Conservation (phyloP, 2,797 vertebrate genomes). For the Catostomus latipinnis region DNA sequence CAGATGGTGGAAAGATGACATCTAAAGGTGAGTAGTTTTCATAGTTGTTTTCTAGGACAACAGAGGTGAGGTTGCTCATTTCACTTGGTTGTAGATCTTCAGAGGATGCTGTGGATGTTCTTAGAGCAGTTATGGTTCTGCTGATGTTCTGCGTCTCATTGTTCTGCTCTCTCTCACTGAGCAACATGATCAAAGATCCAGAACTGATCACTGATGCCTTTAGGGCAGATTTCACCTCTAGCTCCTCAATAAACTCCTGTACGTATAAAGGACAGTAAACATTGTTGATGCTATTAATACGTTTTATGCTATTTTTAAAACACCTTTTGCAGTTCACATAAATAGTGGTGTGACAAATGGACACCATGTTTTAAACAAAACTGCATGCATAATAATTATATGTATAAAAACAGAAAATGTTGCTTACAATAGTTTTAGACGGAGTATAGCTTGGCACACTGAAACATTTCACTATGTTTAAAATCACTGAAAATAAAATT, state of each 20-base stretch:
- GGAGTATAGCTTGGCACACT: too few relatives aligned
- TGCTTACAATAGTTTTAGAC: too few relatives aligned
- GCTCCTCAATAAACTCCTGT: slow-evolving; percentile 85
- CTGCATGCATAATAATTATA: too few relatives aligned
- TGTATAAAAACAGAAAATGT: too few relatives aligned
- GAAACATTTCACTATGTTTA: neutral
- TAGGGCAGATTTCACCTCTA: slow-evolving; percentile 78
- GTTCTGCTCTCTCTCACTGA: slow-evolving; percentile 67
- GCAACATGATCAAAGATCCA: slow-evolving; percentile 80
- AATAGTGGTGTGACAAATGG: too few relatives aligned
- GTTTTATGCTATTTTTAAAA: too few relatives aligned
- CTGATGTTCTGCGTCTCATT: slow-evolving; percentile 3
- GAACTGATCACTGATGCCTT: slow-evolving; percentile 79
- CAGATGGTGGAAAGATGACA: neutral
- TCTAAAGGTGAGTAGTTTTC: slow-evolving; percentile 4
- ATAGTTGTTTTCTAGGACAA: neutral
- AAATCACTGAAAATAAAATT: neutral
- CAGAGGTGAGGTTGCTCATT: neutral
- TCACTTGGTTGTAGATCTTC: slow-evolving; percentile 6
- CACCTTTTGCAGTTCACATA: too few relatives aligned
- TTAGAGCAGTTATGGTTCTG: slow-evolving; percentile 6
- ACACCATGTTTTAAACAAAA: too few relatives aligned
- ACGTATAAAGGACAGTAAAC: too few relatives aligned
- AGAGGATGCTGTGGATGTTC: neutral
- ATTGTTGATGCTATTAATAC: too few relatives aligned